Evolutionary conservation across 2,797 vertebrate species (phyloP), one percentile per base, ranked within the genome.

Genomic region (Tolypeutes matacus): DNA sequence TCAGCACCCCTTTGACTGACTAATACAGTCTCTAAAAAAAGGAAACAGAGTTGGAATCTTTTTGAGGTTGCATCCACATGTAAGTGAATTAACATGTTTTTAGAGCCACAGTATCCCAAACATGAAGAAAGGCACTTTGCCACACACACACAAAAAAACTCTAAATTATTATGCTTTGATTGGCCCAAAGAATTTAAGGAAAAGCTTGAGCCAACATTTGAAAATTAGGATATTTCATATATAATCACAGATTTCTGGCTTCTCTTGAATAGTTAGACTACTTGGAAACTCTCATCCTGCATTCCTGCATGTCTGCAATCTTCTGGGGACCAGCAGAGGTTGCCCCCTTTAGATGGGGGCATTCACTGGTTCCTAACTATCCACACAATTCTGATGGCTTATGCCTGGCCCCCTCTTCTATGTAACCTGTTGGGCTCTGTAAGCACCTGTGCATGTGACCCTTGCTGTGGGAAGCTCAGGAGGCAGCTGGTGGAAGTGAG

Each of bases 131-230:
- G 39, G 25, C 3, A 20, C 36, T 78, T 56, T 75, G 64, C 51
- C 31, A 20, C 53, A 51, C 9, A 51, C 46, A 49, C 42, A 62
- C 6, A 51, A 60, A 91, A 91, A 89, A 93, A 39, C 10, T 34
- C 86, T 42, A 75, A 73, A 85, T 46, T 78, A 51, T 77, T 46
- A n/a, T 89, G 82, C 70, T 93, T 95, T 53, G 7, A 73, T 95
- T 88, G 85, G 6, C 13, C 31, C 31, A 62, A 92, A 85, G 18
- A 85, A 27, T 85, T 91, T 85, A 70, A 93, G 56, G n/a, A 64
- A 65, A 64, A 80, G 29, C 86, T n/a, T 34, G 49, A 86, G 18
- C 34, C 39, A 67, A 39, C 9, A n/a, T 83, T 92, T 95, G 75
- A 67, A 89, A 84, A 53, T 65, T 18, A 64, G 51, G 78, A 78